A percentile compares a stretch with the other conserved stretches of the same genome.
These are phyloP conservation scores for Pteromalus puparum DNA, from an alignment of 1,140 invertebrate genomes.

Conservation along the genomic window DNA sequence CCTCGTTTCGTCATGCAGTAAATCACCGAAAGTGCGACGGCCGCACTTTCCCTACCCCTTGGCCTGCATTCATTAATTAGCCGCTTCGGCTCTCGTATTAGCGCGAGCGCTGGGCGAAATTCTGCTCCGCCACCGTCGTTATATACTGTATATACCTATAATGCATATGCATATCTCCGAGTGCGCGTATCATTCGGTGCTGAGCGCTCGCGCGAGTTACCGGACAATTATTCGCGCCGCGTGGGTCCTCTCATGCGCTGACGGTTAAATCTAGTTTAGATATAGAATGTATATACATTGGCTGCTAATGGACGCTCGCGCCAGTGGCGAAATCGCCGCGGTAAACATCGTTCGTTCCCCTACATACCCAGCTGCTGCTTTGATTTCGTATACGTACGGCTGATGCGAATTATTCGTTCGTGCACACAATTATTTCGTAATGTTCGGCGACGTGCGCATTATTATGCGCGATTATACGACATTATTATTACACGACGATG, in stretches of 20 bases:
- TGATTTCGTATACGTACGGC: background rate
- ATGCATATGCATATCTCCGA: conserved; percentile 3
- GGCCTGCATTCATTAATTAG: conserved; percentile 44
- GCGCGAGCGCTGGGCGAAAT: background rate
- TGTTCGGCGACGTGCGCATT: background rate
- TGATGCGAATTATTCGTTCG: background rate
- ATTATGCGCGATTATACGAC: background rate
- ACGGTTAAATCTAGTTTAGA: conserved; percentile 39
- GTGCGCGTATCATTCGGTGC: background rate
- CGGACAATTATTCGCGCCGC: conserved; percentile 11
- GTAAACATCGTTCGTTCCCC: background rate
- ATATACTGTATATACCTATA: background rate
- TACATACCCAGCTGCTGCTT: background rate
- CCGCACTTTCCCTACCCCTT: background rate
- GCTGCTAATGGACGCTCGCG: background rate
- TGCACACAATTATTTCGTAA: background rate
- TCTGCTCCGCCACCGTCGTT: background rate
- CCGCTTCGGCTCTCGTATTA: background rate
- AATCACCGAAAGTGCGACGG: conserved; percentile 18
- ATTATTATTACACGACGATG: background rate
- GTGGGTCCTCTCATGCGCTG: background rate
- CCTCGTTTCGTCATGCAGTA: background rate
- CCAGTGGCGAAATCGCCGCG: background rate
- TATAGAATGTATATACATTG: conserved; percentile 28
- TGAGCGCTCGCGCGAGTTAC: background rate